Percentiles rank a stretch among this genome's conserved stretches.
phyloP scores from a whole-genome alignment of 2,797 vertebrate genomes.

The Sebastolobus alascanus region DNA sequence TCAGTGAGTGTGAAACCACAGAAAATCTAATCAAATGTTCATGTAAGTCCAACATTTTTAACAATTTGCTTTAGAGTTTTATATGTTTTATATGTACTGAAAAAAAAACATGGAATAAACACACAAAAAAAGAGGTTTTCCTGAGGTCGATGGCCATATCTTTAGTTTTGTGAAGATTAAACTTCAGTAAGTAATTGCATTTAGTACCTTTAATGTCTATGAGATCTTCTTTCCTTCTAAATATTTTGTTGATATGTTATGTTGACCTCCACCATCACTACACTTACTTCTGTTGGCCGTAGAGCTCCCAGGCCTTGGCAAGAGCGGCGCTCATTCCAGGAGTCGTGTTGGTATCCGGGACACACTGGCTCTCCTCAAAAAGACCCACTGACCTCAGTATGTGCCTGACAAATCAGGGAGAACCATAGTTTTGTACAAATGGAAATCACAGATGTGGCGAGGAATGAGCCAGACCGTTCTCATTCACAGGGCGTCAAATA shows the following conservation, averaged over 20 bases:
- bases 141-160: too few species aligned
- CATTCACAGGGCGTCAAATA: too few species aligned
- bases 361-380: conserved; percentile 78
- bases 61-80: too few species aligned
- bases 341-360: conserved; percentile 85
- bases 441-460: too few species aligned
- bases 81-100: too few species aligned
- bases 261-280: not conserved
- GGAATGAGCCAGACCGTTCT: too few species aligned
- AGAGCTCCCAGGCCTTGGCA: conserved; percentile 90
- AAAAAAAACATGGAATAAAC: too few species aligned
- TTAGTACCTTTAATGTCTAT: not conserved
- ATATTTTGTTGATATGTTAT: not conserved
- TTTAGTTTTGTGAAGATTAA: too few species aligned
- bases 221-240: not conserved
- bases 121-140: too few species aligned
- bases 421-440: not conserved
- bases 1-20: not conserved
- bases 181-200: too few species aligned
- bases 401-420: conserved; percentile 71
- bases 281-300: conserved; percentile 85
- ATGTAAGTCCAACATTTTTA: too few species aligned
- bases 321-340: conserved; percentile 85
- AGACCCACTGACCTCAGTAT: conserved; percentile 86
- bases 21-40: not conserved